Percentiles rank a stretch among this genome's conserved stretches.
phyloP scores from a whole-genome alignment of 2,888 invertebrate species.

The Eupithecia subfuscata region DNA sequence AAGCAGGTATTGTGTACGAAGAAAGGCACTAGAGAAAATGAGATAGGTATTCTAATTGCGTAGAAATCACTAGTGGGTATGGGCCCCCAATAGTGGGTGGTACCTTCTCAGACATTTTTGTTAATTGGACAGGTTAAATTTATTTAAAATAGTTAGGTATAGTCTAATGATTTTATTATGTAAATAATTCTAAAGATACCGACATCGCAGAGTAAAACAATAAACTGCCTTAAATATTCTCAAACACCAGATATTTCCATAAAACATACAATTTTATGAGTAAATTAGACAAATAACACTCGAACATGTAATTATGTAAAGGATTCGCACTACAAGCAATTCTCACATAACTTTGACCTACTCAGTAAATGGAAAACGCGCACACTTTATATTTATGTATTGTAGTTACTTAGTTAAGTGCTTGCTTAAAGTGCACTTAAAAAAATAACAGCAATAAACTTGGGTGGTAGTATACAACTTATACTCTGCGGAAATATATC shows the following conservation, averaged over 20 bases:
- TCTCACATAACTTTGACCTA: constrained; percentile 39
- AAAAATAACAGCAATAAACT: background rate
- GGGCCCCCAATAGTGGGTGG: background rate
- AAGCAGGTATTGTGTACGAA: too few relatives aligned
- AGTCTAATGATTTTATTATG: constrained; percentile 4
- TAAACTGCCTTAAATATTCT: constrained; percentile 3
- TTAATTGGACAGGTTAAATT: background rate
- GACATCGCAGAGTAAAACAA: background rate
- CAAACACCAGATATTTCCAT: constrained; percentile 29
- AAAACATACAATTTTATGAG: constrained; percentile 15
- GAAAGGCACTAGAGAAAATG: too few relatives aligned
- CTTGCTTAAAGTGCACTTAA: background rate
- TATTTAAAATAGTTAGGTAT: background rate
- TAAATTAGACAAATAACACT: constrained; percentile 31
- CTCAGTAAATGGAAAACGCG: constrained; percentile 31
- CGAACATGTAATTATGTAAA: constrained; percentile 32
- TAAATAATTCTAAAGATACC: background rate
- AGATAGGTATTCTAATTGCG: background rate
- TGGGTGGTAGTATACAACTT: too few relatives aligned
- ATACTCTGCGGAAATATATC: too few relatives aligned
- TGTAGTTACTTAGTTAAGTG: constrained; percentile 9
- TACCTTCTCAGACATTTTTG: background rate
- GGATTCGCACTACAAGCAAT: constrained; percentile 15
- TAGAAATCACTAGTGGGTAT: background rate
- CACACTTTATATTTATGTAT: background rate